Base-by-base conservation (phyloP, 1,140 invertebrate species). In the Cryptotermes secundus region DNA sequence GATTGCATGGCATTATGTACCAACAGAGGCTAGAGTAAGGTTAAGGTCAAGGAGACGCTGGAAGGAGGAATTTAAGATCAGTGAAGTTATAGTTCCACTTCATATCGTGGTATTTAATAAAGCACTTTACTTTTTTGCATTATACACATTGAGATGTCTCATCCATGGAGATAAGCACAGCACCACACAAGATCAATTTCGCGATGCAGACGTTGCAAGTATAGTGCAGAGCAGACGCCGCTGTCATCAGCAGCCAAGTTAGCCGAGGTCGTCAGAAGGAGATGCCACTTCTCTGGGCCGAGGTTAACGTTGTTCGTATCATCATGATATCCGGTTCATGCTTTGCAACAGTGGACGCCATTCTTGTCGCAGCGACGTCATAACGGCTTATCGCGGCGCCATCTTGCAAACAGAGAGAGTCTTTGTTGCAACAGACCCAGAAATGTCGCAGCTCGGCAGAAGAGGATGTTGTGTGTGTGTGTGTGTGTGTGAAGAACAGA, bases 271-370 rank as follows among this genome's bases (percentile, higher is more conserved):
- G 45, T 79, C 83, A 14, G 22, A 81, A 45, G 34, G 26, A 35
- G 34, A 81, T 35, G 22, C 24, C 3, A 2, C 42, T 81, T 38
- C 26, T 38, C 16, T 3, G n/a, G 80, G 80, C 42, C 42, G 80
- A 81, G 80, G 34, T 81, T 81, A 81, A 45, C 31, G 80, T 35
- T 45, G 59, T 72, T 72, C 14, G 7, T 72, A 31, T 72, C 59
- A 10, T 72, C 9, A 72, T 72, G 26, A 72, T 72, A 72, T 72
- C 59, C 59, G 59, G 59, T 72, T 72, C n/a, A 16, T 72, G 14
- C n/a, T 31, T 26, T 10, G 80, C 80, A 81, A 81, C 80, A 81
- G 35, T 36, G n/a, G 16, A 19, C 34, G n/a, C 42, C 80, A 45
- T 81, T 81, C n/a, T 34, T 35, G 80, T 81, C 42, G 34, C 7